phyloP scores from a whole-genome alignment of 1,140 invertebrate genomes.

The Pseudomyrmex concolor region DNA sequence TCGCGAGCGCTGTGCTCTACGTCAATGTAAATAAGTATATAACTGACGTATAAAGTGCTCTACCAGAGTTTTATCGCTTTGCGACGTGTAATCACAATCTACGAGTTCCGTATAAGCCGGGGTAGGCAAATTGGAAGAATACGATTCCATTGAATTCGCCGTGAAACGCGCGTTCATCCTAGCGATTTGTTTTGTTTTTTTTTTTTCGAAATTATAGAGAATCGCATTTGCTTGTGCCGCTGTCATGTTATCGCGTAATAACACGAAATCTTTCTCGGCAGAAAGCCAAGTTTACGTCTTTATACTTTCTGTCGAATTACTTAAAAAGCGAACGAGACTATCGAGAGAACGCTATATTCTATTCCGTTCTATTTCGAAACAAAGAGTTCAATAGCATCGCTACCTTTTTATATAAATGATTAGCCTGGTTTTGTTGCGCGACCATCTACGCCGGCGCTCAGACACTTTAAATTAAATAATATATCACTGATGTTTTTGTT shows the following conservation, averaged over 20 bases:
- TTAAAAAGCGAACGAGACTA: background rate
- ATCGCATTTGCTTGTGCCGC: background rate
- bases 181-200: background rate
- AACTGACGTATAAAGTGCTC: background rate
- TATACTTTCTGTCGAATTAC: background rate
- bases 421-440: background rate
- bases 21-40: conserved; percentile 33
- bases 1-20: background rate
- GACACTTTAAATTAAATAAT: background rate
- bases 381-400: background rate
- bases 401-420: background rate
- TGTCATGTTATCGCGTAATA: conserved; percentile 30
- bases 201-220: background rate
- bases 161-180: background rate
- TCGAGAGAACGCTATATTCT: background rate
- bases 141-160: background rate
- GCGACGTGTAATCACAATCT: conserved; percentile 1
- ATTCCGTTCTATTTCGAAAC: conserved; percentile 13
- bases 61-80: background rate
- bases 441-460: background rate
- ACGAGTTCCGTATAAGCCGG: background rate
- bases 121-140: background rate
- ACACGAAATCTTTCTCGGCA: conserved; percentile 1
- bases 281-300: background rate
- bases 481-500: background rate